These are phyloP conservation scores for Neostethus bicornis DNA, from an alignment of 2,797 vertebrate species.

Conservation along the genomic window DNA sequence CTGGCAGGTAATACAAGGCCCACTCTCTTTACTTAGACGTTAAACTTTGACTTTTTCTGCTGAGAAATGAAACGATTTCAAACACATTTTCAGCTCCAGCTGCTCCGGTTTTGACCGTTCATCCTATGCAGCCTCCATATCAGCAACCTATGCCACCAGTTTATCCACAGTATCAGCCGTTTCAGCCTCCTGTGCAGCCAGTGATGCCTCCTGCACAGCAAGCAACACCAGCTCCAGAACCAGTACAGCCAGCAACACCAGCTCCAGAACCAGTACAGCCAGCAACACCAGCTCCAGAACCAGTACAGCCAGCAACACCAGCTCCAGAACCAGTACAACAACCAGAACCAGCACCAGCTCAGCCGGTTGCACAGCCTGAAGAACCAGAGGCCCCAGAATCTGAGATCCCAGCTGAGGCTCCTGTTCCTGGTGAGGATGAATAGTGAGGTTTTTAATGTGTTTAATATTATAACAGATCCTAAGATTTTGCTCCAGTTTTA, in stretches of 20 bases:
- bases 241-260: constrained; percentile 11
- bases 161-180: constrained; percentile 52
- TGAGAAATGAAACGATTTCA: not conserved
- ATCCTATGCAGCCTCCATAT: constrained; percentile 40
- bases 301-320: constrained; percentile 11
- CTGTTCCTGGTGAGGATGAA: constrained; percentile 20
- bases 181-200: constrained; percentile 32
- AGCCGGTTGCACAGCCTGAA: constrained; percentile 8
- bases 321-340: constrained; percentile 11
- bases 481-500: no score
- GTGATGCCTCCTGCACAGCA: constrained; percentile 38
- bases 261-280: constrained; percentile 11
- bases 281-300: constrained; percentile 34
- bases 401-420: constrained; percentile 16
- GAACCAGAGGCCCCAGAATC: constrained; percentile 16
- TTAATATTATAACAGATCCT: no score
- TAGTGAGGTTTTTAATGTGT: not conserved
- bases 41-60: not conserved
- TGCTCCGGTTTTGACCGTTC: constrained; percentile 71
- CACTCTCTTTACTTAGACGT: not conserved
- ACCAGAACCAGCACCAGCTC: constrained; percentile 27
- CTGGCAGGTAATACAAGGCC: constrained; percentile 66
- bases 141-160: constrained; percentile 47
- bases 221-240: no score
- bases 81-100: constrained; percentile 60